Conservation (phyloP, 2,113 vertebrate genomes). For the Xenopus laevis region DNA sequence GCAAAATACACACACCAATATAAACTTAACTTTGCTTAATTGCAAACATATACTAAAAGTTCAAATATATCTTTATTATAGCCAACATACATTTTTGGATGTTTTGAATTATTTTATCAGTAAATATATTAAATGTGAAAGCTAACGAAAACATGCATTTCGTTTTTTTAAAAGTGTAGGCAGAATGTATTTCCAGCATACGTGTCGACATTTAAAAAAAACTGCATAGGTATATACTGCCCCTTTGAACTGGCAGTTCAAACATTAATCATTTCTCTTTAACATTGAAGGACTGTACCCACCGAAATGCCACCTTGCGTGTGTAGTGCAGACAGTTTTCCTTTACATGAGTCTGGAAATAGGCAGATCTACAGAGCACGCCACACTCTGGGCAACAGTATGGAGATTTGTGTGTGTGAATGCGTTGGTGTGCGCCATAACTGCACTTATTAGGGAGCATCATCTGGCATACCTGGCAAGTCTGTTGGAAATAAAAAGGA, state of each 20-base stretch:
- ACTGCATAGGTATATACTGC: background rate
- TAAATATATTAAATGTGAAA: too few relatives aligned
- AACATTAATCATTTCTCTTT: background rate
- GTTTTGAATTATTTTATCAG: too few relatives aligned
- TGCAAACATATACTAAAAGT: too few relatives aligned
- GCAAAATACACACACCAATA: too few relatives aligned
- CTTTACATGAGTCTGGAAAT: constrained; percentile 93
- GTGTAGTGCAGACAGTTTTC: constrained; percentile 95
- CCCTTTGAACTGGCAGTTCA: background rate
- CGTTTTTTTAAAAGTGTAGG: background rate
- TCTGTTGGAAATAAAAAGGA: constrained; percentile 58
- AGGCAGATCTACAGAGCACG: constrained; percentile 78
- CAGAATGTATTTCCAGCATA: background rate
- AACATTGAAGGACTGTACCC: constrained; percentile 44
- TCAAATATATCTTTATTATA: too few relatives aligned
- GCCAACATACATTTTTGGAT: too few relatives aligned
- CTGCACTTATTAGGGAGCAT: constrained; percentile 94
- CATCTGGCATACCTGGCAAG: constrained; percentile 88
- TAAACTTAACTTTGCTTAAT: too few relatives aligned
- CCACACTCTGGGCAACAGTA: constrained; percentile 94
- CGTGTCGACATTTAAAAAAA: too few relatives aligned
- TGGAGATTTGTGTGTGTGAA: constrained; percentile 89
- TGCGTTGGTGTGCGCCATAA: constrained; percentile 84
- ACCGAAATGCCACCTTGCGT: constrained; percentile 92
- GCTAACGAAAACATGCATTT: too few relatives aligned